Evolutionary conservation across 2,888 invertebrate species (phyloP), one percentile per base, ranked within the genome.

Genomic region (Empis stercorea): DNA sequence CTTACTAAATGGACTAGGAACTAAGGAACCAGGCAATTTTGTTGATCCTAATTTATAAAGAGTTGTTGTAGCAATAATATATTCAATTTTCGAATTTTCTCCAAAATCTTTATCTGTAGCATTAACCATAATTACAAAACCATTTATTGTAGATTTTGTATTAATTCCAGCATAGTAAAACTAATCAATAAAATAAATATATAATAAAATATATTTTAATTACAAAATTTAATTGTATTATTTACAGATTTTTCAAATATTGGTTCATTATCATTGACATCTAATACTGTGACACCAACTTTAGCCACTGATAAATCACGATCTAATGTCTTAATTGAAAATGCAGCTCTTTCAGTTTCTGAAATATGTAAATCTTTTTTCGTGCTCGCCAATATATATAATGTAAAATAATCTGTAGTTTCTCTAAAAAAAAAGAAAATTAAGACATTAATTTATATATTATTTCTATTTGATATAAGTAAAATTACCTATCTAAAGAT

Each of bases 201-300:
- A 37, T 38, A 44, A 17, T 37, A 14, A 27, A 20, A n/a, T 14
- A 13, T 34, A 39, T 10, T 39, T 11, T 39, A 39, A 16, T 20
- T 16, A 13, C 2, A 39, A 39, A 13, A n/a, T 10, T 39, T 39
- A 17, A 17, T 39, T 10, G n/a, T n/a, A n/a, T 38, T 15, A 39
- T 49, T 50, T 51, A 61, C 54, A 4, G 66, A 59, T 50, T 77
- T 73, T 44, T 78, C 73, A 60, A 88, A 88, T 37, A 74, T 71
- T 0, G 93, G 93, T 6, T 81, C 76, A 63, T 89, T 88, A 60
- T 93, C 93, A 57, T 92, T 92, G 45, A 85, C 79, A 61, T 92
- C 92, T 20, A 82, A 71, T 6, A 94, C 77, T 3, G 72, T 76
- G 34, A 93, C 74, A 46, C 73, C 76, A 2, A 89, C 82, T 46